Evolutionary conservation across 2,113 vertebrate species (phyloP), one percentile per base, ranked within the genome.

Genomic region (Corydoras sp.): DNA sequence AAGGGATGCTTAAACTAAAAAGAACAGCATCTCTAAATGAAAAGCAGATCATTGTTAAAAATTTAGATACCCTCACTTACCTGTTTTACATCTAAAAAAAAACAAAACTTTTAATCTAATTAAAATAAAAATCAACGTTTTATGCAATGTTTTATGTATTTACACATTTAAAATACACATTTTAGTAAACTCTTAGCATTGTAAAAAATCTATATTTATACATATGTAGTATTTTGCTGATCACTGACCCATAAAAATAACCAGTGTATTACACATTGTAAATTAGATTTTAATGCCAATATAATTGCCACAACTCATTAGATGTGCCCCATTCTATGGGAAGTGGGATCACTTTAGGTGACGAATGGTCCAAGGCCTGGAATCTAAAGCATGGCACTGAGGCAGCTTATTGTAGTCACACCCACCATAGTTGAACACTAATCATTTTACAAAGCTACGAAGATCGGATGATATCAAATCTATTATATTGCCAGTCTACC

Each of bases 1-100:
- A 76, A 72, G 78, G 76, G 78, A 80, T 74, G 65, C 53, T 73
- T 74, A 67, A 76, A 76, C 76, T 72, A 49, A 68, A 50, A 60
- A 31, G 71, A 58, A 64, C 55, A 53, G 29, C n/a, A 18, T 31
- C 49, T 73, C 58, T 55, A 71, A 51, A 49, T 14, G 14, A 13
- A 9, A 60, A 68, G n/a, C 54, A 51, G 30, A 51, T 9, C 50
- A 65, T 1, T 72, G 53, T 59, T 55, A 51, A 11, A 15, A 32
- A 59, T 73, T 61, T 55, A 60, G 29, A 15, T 53, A 6, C 31
- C 13, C 18, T 24, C 18, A 24, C 18, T 24, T 24, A 24, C 18
- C 18, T 24, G 18, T 24, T 1, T 24, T 24, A 24, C 18, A 24
- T 24, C 18, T 24, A 1, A 24, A 24, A 24, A 24, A 24, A 24